Percentiles rank a stretch among this genome's conserved stretches.
phyloP scores from a whole-genome alignment of 2,113 vertebrate genomes.

The Protobothrops flavoviridis region DNA sequence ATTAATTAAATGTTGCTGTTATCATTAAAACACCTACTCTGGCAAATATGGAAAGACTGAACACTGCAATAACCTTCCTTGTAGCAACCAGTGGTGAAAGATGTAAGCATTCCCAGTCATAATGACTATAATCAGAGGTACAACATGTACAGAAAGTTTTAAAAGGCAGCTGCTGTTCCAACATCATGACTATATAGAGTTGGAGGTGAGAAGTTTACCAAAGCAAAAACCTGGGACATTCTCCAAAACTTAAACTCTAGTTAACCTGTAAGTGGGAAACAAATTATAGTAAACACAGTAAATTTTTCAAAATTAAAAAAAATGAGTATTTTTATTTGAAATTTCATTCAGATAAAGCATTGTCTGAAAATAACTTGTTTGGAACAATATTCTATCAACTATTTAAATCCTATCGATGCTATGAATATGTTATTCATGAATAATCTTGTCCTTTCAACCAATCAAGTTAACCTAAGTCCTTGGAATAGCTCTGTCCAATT shows the following conservation, averaged over 20 bases:
- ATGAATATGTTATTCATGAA: neutral
- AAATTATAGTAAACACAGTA: neutral
- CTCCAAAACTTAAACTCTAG: neutral
- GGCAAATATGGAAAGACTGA: neutral
- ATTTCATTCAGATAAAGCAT: neutral
- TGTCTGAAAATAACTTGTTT: neutral
- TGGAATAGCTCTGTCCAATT: neutral
- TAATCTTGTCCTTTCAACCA: neutral
- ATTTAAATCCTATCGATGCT: neutral
- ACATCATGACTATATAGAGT: neutral
- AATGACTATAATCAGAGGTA: neutral
- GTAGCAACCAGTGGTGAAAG: neutral
- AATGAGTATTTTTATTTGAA: neutral
- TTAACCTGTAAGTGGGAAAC: neutral
- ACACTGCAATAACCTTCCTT: neutral
- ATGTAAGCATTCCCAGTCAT: neutral
- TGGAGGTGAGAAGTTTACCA: neutral
- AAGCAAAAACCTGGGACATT: neutral
- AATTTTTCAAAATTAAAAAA: neutral
- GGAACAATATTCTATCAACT: neutral
- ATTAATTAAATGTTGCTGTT: slow-evolving; percentile 16
- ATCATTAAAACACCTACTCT: neutral
- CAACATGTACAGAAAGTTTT: neutral
- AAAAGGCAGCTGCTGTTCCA: neutral
- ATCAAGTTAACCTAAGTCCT: neutral